Evolutionary conservation across 2,113 vertebrate species (phyloP), one percentile per base, ranked within the genome.

Genomic region (Dipodomys stephensi): DNA sequence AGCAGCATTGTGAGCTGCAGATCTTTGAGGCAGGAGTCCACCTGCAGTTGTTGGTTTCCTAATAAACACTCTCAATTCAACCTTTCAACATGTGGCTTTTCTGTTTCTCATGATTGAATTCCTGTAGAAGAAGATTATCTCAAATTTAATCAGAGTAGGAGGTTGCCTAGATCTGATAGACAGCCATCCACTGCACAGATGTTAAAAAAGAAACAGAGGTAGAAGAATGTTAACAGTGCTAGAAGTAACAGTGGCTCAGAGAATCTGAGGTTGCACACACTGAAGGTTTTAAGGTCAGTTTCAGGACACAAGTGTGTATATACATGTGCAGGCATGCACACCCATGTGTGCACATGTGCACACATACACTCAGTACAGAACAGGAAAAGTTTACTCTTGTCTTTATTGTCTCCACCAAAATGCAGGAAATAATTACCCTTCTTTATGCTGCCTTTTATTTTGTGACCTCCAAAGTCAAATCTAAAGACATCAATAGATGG

Each of bases 131-230:
- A 92, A 44, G 96, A 91, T 87, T 95, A 62, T 97, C 86, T 93
- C 85, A 73, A 96, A 73, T 95, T 93, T 95, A 95, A 96, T 93
- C 89, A 93, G 71, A 95, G 81, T 87, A 83, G 83, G 87, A 97
- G 69, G 68, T 93, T 97, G 86, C 97, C 73, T 86, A 78, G 65
- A 95, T 81, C 74, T 87, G 93, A 93, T 90, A 97, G 72, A 91
- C 97, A 98, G 93, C 89, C 97, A 90, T 95, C 95, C 94, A 28
- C 46, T 92, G 96, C 89, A 79, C 39, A 92, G 80, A 32, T 83
- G 30, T 68, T 93, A 39, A 95, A 88, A 49, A 96, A 19, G 44
- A 80, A 91, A 91, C 0, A 35, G 46, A 94, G 81, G 83, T 93
- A 92, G 49, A 67, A 60, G 39, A 62, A 60, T 76, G 1, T 3